A percentile compares a stretch with the other conserved stretches of the same genome.
These are phyloP conservation scores for Periophthalmodon schlosseri DNA, from an alignment of 2,113 vertebrate species.

Conservation along the genomic window DNA sequence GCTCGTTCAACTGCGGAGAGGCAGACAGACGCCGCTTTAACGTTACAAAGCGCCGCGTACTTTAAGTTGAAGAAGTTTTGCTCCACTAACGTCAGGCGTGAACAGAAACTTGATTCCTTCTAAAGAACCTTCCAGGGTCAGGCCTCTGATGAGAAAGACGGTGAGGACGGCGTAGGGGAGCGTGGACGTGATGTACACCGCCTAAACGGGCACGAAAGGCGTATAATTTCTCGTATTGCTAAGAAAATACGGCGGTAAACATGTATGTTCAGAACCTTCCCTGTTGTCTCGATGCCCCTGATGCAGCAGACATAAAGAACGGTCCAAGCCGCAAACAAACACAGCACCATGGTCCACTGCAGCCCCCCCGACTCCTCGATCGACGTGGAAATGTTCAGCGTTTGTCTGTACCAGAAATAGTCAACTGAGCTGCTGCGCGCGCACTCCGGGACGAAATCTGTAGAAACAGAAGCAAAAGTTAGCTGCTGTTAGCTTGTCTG, in stretches of 20 bases:
- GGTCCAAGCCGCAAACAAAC: constrained; percentile 84
- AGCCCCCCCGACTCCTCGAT: constrained; percentile 82
- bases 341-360: constrained; percentile 91
- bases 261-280: constrained; percentile 81
- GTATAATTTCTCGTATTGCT: neutral
- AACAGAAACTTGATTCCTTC: constrained; percentile 90
- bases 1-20: constrained; percentile 80
- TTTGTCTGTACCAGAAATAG: constrained; percentile 97
- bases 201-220: constrained; percentile 69
- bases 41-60: neutral
- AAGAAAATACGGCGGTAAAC: neutral
- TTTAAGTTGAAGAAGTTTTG: constrained; percentile 32
- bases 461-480: constrained; percentile 1
- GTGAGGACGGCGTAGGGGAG: constrained; percentile 93
- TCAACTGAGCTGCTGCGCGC: constrained; percentile 85
- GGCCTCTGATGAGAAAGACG: constrained; percentile 92
- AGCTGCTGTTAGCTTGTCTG: constrained; percentile 1
- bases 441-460: constrained; percentile 85
- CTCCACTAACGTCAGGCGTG: constrained; percentile 86
- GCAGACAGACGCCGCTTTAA: neutral
- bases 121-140: constrained; percentile 90
- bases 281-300: constrained; percentile 94
- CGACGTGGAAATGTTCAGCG: constrained; percentile 83
- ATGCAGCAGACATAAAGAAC: constrained; percentile 89
- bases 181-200: constrained; percentile 93